Percentiles rank a stretch among this genome's conserved stretches.
phyloP scores from a whole-genome alignment of 2,113 vertebrate genomes.

The Eupsittula cactorum region DNA sequence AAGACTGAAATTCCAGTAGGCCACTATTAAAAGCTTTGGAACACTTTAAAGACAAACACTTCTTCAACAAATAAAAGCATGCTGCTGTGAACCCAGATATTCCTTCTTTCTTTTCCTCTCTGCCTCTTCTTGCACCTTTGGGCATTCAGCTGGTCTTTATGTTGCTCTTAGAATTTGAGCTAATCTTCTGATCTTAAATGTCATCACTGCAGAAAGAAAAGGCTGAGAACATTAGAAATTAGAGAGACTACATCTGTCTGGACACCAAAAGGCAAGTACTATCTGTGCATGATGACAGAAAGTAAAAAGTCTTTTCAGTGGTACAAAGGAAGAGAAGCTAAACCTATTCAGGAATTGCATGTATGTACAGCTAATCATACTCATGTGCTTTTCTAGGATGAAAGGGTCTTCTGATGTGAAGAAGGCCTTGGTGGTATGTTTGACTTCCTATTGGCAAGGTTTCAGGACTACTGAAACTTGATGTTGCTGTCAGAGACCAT shows the following conservation, averaged over 20 bases:
- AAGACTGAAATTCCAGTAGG: conserved; percentile 37
- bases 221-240: neutral
- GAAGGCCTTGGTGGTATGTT: neutral
- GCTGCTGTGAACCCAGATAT: neutral
- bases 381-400: neutral
- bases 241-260: neutral
- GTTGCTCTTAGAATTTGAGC: neutral
- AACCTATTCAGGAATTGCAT: neutral
- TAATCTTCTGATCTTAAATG: neutral
- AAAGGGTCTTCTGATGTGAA: neutral
- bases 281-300: neutral
- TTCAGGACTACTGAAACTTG: neutral
- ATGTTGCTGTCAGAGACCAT: neutral
- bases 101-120: neutral
- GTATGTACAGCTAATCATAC: neutral
- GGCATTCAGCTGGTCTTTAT: neutral
- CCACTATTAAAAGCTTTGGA: neutral
- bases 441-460: neutral
- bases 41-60: conserved; percentile 38
- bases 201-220: neutral
- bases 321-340: neutral
- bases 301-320: neutral
- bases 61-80: neutral
- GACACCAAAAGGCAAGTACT: neutral
- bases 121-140: neutral